These are phyloP conservation scores for Polietes domitor DNA, from an alignment of 2,888 invertebrate genomes.

Conservation along the genomic window DNA sequence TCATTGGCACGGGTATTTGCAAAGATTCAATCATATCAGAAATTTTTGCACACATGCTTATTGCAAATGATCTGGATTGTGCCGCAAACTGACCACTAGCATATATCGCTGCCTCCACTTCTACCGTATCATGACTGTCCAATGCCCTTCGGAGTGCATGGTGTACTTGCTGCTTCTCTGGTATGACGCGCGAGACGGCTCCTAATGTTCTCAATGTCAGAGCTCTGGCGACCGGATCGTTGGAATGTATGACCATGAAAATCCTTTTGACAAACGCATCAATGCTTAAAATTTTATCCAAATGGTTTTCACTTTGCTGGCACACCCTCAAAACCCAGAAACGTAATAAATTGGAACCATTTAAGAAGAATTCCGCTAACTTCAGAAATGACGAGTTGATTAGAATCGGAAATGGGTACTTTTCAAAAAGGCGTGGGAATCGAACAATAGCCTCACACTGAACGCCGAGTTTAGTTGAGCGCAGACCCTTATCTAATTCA, in stretches of 20 bases:
- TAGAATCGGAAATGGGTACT: conserved; percentile 98
- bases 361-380: conserved; percentile 96
- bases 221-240: conserved; percentile 97
- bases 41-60: conserved; percentile 96
- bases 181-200: conserved; percentile 95
- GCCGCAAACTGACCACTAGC: conserved; percentile 97
- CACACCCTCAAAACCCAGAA: conserved; percentile 96
- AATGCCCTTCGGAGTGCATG: conserved; percentile 95
- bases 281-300: conserved; percentile 97
- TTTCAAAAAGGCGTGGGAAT: conserved; percentile 96
- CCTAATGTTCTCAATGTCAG: conserved; percentile 92
- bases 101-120: conserved; percentile 97
- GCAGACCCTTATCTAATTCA: conserved; percentile 95
- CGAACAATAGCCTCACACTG: conserved; percentile 98
- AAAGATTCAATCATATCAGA: conserved; percentile 97
- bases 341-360: conserved; percentile 93
- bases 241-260: conserved; percentile 96
- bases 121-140: conserved; percentile 97
- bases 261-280: conserved; percentile 96
- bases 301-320: conserved; percentile 96
- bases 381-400: conserved; percentile 98
- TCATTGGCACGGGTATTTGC: conserved; percentile 95
- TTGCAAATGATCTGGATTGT: conserved; percentile 96
- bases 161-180: conserved; percentile 96
- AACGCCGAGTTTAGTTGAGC: conserved; percentile 95